These are phyloP conservation scores for Passerina amoena DNA, from an alignment of 2,113 vertebrate species.

Conservation along the genomic window DNA sequence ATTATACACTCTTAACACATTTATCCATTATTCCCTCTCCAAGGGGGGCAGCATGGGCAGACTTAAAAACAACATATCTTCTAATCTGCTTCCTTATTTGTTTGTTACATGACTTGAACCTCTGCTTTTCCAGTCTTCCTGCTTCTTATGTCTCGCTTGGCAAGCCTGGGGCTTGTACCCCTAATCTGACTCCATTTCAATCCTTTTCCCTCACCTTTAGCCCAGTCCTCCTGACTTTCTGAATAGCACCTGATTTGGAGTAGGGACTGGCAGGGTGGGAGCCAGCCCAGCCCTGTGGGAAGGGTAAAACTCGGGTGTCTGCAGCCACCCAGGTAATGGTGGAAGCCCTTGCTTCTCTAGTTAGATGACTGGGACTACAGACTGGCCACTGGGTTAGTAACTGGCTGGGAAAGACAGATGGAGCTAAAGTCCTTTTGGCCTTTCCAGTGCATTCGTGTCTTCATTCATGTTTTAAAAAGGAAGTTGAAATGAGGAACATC, in stretches of 20 bases:
- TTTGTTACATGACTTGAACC: background rate
- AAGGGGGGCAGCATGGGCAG: background rate
- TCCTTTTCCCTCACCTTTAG: background rate
- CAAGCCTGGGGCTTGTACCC: background rate
- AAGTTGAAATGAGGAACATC: background rate
- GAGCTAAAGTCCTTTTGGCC: conserved; percentile 38
- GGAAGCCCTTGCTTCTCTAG: background rate
- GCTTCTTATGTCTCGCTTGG: background rate
- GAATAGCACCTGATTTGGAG: background rate
- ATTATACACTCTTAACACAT: background rate
- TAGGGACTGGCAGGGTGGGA: background rate
- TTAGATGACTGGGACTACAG: background rate
- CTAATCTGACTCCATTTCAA: background rate
- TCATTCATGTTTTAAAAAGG: background rate
- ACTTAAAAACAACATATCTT: background rate
- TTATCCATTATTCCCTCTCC: background rate
- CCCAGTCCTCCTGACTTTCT: background rate
- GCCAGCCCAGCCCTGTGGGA: background rate
- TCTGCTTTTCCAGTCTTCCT: background rate
- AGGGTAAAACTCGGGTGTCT: background rate
- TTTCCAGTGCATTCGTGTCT: background rate
- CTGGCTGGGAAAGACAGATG: conserved; percentile 1
- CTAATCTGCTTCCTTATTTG: background rate
- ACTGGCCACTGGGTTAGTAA: background rate
- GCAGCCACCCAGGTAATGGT: rapidly evolving